Evolutionary conservation across 2,888 invertebrate genomes (phyloP).

Genomic region (Allolobophora icterica): DNA sequence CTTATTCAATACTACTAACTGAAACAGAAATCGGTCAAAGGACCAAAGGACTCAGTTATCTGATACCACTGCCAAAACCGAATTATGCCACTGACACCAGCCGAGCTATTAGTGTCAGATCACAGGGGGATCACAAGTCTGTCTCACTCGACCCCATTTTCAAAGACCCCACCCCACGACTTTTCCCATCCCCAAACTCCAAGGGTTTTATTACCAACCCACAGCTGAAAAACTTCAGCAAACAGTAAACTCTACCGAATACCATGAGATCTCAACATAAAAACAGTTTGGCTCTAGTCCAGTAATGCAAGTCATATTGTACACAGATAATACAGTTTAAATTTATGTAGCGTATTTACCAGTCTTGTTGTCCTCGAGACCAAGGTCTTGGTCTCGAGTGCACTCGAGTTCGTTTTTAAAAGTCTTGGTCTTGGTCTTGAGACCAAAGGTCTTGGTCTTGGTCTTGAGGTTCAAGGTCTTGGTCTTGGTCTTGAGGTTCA

Average conservation of each 20-base stretch:
- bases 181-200: background rate
- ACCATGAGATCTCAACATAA: background rate
- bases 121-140: background rate
- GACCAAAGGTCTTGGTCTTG: no score
- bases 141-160: background rate
- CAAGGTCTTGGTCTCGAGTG: no score
- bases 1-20: background rate
- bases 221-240: background rate
- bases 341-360: no score
- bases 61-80: background rate
- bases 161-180: background rate
- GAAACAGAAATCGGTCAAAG: background rate
- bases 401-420: no score
- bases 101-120: constrained; percentile 17
- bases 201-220: background rate
- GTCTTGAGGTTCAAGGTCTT: no score
- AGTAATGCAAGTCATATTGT: background rate
- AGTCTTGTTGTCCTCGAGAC: no score
- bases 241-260: no score
- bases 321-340: background rate
- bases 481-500: no score
- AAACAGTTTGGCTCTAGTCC: background rate
- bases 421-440: no score
- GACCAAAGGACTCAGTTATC: background rate
- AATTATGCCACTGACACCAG: background rate